Percentiles rank a stretch among this genome's conserved stretches.
Evolutionary conservation across 2,888 invertebrate species (phyloP).

Genomic region (Lasius fuliginosus): DNA sequence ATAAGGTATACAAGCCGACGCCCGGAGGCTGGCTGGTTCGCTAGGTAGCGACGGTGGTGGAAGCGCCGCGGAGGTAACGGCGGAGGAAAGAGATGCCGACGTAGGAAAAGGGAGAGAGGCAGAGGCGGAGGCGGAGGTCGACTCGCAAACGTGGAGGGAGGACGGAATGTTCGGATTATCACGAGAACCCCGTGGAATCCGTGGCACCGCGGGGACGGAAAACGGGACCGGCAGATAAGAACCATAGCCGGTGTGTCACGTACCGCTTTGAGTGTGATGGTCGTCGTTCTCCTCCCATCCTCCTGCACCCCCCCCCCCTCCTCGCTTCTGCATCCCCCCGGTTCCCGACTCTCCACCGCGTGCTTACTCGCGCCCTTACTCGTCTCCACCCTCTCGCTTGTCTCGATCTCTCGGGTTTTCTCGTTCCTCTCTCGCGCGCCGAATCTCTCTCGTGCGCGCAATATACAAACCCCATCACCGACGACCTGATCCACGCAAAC

Average conservation of each 20-base stretch:
- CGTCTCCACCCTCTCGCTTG: conserved; percentile 37
- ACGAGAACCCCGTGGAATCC: conserved; percentile 77
- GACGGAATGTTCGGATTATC: conserved; percentile 83
- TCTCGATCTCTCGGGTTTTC: conserved; percentile 41
- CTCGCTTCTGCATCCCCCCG: conserved; percentile 37
- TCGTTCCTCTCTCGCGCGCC: conserved; percentile 20
- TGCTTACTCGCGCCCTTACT: conserved; percentile 20
- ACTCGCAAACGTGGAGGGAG: conserved; percentile 79
- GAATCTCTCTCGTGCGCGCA: conserved; percentile 53
- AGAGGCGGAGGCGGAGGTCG: conserved; percentile 62
- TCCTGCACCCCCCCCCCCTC: conserved; percentile 50
- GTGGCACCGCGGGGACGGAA: conserved; percentile 74
- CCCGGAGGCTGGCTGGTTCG: conserved; percentile 60
- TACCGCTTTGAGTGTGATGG: conserved; percentile 83
- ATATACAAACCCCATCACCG: conserved; percentile 60
- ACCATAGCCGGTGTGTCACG: conserved; percentile 84
- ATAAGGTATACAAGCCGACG: conserved; percentile 78
- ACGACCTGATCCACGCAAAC: conserved; percentile 57
- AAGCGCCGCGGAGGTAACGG: conserved; percentile 42
- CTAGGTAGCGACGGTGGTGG: conserved; percentile 46
- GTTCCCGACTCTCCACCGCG: conserved; percentile 49
- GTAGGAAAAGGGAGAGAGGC: conserved; percentile 38
- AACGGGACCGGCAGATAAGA: conserved; percentile 82
- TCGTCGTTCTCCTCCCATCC: conserved; percentile 72
- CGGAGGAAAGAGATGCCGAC: conserved; percentile 55